Conservation (phyloP, 2,113 vertebrate species). For the Rhadina sibilatrix region DNA sequence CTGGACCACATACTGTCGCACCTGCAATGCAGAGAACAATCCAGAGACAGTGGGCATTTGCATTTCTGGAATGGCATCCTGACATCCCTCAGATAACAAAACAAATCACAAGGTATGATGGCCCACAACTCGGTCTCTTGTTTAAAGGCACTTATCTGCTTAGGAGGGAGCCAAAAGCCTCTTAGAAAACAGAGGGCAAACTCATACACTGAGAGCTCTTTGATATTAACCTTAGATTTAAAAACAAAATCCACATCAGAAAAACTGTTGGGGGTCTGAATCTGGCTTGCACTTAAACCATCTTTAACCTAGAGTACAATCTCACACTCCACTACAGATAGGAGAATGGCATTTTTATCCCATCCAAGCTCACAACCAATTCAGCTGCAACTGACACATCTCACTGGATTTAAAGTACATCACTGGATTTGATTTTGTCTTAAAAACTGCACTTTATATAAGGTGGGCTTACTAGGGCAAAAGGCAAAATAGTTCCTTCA, state of each 20-base stretch:
- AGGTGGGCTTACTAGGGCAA: background rate
- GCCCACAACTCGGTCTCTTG: background rate
- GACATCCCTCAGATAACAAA: background rate
- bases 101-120: background rate
- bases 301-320: background rate
- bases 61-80: background rate
- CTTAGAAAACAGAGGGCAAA: background rate
- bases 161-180: background rate
- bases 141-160: background rate
- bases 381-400: background rate
- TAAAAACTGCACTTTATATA: background rate
- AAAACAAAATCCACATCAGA: background rate
- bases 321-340: fast-evolving
- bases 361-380: background rate
- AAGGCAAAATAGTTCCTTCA: background rate
- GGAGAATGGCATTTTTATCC: background rate
- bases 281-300: background rate
- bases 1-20: slow-evolving; percentile 94
- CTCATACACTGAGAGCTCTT: background rate
- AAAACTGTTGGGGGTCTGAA: background rate
- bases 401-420: background rate
- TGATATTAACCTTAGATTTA: background rate
- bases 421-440: background rate
- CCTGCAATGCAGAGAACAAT: slow-evolving; percentile 70
- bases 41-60: background rate